These are phyloP conservation scores for Hyalella azteca DNA, from an alignment of 2,888 invertebrate species.

Conservation along the genomic window DNA sequence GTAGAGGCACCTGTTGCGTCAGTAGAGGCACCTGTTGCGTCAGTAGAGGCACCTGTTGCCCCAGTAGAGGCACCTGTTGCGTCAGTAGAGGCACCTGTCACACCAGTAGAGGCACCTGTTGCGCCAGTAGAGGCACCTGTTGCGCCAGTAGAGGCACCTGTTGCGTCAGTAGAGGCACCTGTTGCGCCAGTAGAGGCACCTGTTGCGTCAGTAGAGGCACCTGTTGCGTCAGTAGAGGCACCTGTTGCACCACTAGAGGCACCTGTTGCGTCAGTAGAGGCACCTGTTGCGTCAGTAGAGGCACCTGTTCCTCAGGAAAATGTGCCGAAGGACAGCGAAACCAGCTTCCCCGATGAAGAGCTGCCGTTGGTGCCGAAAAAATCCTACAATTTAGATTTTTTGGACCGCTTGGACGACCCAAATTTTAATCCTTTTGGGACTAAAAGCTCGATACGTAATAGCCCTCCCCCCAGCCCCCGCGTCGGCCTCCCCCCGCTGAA, in stretches of 20 bases:
- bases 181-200: not conserved
- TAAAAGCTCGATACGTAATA: conserved; percentile 45
- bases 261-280: not conserved
- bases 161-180: not conserved
- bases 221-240: conserved; percentile 2
- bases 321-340: not conserved
- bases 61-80: not conserved
- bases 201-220: not conserved
- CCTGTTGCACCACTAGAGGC: not conserved
- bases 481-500: conserved; percentile 48
- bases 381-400: conserved; percentile 54
- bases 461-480: conserved; percentile 47
- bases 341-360: conserved; percentile 37
- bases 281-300: not conserved
- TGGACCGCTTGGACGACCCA: conserved; percentile 53
- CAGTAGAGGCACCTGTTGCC: not conserved
- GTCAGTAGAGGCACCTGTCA: not conserved
- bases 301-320: not conserved
- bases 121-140: too few species aligned
- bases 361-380: conserved; percentile 44
- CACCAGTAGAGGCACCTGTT: too few species aligned
- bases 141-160: not conserved
- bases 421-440: conserved; percentile 57
- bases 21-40: not conserved
- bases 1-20: not conserved